Percentiles rank a stretch among this genome's conserved stretches.
These are phyloP conservation scores for Catonia carolina DNA, from an alignment of 2,888 invertebrate genomes.

Conservation along the genomic window DNA sequence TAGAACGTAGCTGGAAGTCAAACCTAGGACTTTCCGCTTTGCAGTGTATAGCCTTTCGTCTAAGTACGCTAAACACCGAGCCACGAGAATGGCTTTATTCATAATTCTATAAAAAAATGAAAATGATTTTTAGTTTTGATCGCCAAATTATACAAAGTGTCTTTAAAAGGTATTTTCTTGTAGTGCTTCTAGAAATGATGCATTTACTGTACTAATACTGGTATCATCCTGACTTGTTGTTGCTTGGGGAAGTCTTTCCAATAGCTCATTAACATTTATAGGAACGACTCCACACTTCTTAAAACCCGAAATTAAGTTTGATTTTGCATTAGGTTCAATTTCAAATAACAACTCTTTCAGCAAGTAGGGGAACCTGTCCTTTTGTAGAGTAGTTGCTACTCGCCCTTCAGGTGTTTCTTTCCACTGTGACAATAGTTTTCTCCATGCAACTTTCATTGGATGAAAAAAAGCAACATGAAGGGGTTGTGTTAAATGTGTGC, in stretches of 20 bases:
- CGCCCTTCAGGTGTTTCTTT: slow-evolving; percentile 8
- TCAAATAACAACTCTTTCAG: slow-evolving; percentile 3
- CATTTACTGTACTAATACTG: too few species aligned
- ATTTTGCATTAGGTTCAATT: not conserved
- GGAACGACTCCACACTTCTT: slow-evolving; percentile 15
- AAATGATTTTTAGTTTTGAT: too few species aligned
- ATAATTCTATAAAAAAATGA: too few species aligned
- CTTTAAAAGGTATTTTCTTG: too few species aligned
- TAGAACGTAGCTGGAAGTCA: too few species aligned
- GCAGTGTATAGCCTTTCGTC: too few species aligned
- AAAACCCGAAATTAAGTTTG: slow-evolving; percentile 9
- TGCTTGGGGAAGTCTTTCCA: slow-evolving; percentile 8
- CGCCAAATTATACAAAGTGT: too few species aligned
- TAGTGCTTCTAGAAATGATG: too few species aligned
- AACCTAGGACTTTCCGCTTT: too few species aligned
- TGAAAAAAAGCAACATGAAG: slow-evolving; percentile 36
- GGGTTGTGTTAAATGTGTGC: slow-evolving; percentile 20
- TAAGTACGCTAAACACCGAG: too few species aligned
- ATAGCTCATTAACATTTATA: not conserved
- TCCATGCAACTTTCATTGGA: slow-evolving; percentile 35
- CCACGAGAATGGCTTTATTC: too few species aligned
- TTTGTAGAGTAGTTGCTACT: not conserved
- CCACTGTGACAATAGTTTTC: slow-evolving; percentile 29
- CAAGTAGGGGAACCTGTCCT: not conserved
- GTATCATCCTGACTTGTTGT: too few species aligned